A percentile compares a stretch with the other conserved stretches of the same genome.
Conservation (phyloP, 2,888 invertebrate genomes). For the Tachina fera region DNA sequence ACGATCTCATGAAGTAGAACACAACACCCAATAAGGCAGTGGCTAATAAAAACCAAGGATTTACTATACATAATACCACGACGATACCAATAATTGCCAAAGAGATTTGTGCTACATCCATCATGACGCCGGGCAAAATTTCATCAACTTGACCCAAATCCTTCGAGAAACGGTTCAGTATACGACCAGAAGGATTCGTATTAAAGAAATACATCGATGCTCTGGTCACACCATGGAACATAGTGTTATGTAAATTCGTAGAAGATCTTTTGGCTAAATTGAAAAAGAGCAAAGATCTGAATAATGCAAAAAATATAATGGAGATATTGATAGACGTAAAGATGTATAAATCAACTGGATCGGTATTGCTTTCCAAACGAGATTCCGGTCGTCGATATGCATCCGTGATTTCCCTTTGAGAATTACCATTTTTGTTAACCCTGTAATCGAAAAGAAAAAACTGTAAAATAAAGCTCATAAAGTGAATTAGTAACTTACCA, state of each 20-base stretch:
- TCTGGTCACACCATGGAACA: slow-evolving; percentile 91
- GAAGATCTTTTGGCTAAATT: slow-evolving; percentile 89
- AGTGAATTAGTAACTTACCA: slow-evolving; percentile 84
- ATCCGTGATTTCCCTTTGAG: slow-evolving; percentile 22
- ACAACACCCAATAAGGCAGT: slow-evolving; percentile 88
- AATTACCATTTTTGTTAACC: slow-evolving; percentile 78
- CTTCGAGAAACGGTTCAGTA: slow-evolving; percentile 94
- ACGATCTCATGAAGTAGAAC: slow-evolving; percentile 89
- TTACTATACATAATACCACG: slow-evolving; percentile 89
- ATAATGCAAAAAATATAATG: slow-evolving; percentile 81
- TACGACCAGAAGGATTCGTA: slow-evolving; percentile 91
- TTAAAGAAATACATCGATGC: slow-evolving; percentile 95
- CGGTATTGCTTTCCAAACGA: slow-evolving; percentile 72
- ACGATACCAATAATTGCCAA: slow-evolving; percentile 91
- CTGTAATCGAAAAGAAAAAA: slow-evolving; percentile 66
- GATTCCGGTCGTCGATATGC: slow-evolving; percentile 47
- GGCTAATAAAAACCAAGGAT: slow-evolving; percentile 89
- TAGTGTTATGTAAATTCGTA: slow-evolving; percentile 89
- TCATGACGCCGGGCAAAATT: slow-evolving; percentile 81
- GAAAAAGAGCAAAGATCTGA: slow-evolving; percentile 84
- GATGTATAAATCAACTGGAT: slow-evolving; percentile 82
- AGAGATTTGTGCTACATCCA: slow-evolving; percentile 87
- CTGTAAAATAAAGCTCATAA: background rate
- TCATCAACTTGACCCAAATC: slow-evolving; percentile 88
- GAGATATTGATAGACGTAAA: slow-evolving; percentile 83